phyloP scores from a whole-genome alignment of 2,797 vertebrate genomes.

The Scyliorhinus canicula region DNA sequence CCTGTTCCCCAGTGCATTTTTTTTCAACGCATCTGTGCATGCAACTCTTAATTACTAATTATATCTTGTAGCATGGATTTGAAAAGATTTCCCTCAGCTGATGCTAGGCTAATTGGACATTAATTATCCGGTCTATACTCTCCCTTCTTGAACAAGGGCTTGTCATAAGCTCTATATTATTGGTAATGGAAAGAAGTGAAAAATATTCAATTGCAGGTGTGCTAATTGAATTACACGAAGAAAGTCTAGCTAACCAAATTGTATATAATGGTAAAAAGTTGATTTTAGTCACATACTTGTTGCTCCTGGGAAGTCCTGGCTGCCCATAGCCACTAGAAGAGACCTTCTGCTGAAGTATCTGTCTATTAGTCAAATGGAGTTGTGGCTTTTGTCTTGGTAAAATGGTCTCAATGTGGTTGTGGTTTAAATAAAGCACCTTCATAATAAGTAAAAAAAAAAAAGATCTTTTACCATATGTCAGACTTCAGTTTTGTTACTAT shows the following conservation, averaged over 20 bases:
- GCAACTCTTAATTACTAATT: not conserved
- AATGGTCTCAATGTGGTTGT: constrained; percentile 78
- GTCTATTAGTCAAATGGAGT: constrained; percentile 63
- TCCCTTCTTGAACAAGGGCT: not conserved
- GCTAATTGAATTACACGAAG: not conserved
- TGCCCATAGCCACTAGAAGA: constrained; percentile 73
- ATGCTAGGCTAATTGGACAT: not conserved
- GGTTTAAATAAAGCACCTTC: constrained; percentile 70
- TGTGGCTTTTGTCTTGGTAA: constrained; percentile 65
- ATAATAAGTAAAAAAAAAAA: constrained; percentile 35
- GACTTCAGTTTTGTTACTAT: not conserved
- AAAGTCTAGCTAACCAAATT: not conserved
- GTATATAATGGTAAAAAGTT: constrained; percentile 35
- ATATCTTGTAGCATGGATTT: not conserved
- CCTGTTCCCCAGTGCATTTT: not conserved
- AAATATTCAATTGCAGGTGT: not conserved
- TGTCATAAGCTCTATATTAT: not conserved
- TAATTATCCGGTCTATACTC: not conserved
- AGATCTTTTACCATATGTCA: not conserved
- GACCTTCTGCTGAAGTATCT: constrained; percentile 73
- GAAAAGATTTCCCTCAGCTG: not conserved
- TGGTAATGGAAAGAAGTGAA: not conserved
- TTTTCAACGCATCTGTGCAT: not conserved
- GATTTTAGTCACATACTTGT: constrained; percentile 57
- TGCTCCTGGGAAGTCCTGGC: constrained; percentile 59